Conservation (phyloP, 2,113 vertebrate genomes). For the Pavo muticus region DNA sequence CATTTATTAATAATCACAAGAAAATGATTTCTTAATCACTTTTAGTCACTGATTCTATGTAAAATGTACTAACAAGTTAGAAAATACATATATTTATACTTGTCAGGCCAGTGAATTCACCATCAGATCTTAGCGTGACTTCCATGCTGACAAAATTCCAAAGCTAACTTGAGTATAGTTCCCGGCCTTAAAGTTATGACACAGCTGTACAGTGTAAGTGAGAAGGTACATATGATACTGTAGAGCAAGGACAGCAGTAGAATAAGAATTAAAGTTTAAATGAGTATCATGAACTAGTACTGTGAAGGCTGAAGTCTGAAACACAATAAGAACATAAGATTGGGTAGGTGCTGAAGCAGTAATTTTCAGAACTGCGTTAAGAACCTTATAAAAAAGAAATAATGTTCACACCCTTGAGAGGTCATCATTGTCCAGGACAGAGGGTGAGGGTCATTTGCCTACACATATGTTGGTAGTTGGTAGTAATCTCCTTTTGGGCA, state of each 20-base stretch:
- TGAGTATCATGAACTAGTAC: fast-evolving
- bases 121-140: not conserved
- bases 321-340: not conserved
- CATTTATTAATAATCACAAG: not conserved
- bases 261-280: not conserved
- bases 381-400: not conserved
- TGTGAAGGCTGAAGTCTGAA: not conserved
- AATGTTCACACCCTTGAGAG: not conserved
- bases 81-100: not conserved
- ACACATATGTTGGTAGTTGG: too few relatives aligned
- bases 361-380: not conserved
- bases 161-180: not conserved
- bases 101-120: not conserved
- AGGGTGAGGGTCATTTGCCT: fast-evolving
- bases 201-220: not conserved
- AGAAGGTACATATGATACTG: not conserved
- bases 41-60: not conserved
- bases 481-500: too few relatives aligned
- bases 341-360: not conserved
- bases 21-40: not conserved
- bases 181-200: not conserved
- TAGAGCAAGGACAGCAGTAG: not conserved
- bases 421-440: not conserved
- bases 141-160: not conserved
- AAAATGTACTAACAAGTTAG: not conserved